A percentile compares a stretch with the other conserved stretches of the same genome.
These are phyloP conservation scores for Bruchidius siliquastri DNA, from an alignment of 2,888 invertebrate species.

Conservation along the genomic window DNA sequence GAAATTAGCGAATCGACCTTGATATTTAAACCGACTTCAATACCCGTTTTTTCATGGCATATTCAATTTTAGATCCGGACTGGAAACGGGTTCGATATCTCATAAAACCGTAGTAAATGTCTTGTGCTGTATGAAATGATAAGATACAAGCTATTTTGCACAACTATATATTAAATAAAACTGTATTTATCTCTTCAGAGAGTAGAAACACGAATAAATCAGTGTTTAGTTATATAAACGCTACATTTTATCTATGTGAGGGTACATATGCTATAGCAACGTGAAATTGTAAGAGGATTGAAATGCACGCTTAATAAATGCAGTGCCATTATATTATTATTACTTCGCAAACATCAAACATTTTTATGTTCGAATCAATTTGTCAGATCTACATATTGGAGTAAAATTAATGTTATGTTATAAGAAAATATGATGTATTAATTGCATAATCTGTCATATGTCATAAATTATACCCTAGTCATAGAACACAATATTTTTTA, in stretches of 20 bases:
- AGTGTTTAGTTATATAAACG: background rate
- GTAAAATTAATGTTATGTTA: background rate
- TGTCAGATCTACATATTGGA: background rate
- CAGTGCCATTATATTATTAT: background rate
- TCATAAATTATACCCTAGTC: background rate
- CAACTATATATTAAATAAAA: background rate
- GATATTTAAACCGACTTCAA: too few relatives aligned
- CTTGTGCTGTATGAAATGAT: background rate
- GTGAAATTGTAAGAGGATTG: background rate
- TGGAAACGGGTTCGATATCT: too few relatives aligned
- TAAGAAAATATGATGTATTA: background rate
- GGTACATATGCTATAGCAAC: background rate
- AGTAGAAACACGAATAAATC: background rate
- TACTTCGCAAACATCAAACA: background rate
- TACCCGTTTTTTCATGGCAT: too few relatives aligned
- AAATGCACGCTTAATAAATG: background rate
- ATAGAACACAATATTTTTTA: background rate
- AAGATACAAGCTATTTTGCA: background rate
- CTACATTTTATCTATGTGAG: background rate
- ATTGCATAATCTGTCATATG: background rate
- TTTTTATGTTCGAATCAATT: background rate
- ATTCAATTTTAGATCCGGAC: too few relatives aligned
- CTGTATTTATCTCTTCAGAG: too few relatives aligned
- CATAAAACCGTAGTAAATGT: background rate
- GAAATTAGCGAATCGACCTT: too few relatives aligned